phyloP scores from a whole-genome alignment of 1,140 invertebrate species.

The Monochamus saltuarius region DNA sequence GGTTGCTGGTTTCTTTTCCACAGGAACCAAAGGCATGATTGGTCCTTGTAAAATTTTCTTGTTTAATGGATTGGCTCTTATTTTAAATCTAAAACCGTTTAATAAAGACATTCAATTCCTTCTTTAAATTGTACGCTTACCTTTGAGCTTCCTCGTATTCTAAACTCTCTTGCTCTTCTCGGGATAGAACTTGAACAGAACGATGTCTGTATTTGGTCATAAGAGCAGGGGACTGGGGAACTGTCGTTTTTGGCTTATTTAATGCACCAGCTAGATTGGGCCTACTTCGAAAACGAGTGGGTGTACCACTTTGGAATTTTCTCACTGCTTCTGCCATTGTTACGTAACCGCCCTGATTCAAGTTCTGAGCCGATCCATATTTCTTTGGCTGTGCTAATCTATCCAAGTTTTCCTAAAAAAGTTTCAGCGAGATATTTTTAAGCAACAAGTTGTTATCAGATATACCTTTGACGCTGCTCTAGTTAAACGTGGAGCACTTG shows the following conservation, averaged over 20 bases:
- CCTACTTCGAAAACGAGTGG: constrained; percentile 51
- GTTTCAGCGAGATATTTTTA: background rate
- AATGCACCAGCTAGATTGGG: constrained; percentile 20
- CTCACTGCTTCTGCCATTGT: constrained; percentile 53
- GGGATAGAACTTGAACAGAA: constrained; percentile 37
- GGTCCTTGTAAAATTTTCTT: constrained; percentile 42
- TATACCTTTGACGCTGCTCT: too few species aligned
- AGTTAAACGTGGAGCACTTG: too few species aligned
- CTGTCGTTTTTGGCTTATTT: constrained; percentile 44
- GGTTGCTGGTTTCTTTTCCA: constrained; percentile 37
- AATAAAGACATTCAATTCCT: background rate
- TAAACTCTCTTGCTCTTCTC: constrained; percentile 46
- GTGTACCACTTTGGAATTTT: constrained; percentile 53
- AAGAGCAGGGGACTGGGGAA: constrained; percentile 52
- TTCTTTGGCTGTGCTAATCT: constrained; percentile 30
- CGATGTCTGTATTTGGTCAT: constrained; percentile 49
- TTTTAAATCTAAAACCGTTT: constrained; percentile 36
- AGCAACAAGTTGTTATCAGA: background rate
- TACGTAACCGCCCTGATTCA: constrained; percentile 43
- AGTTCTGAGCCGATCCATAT: constrained; percentile 26
- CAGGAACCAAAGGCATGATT: constrained; percentile 21
- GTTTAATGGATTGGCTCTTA: constrained; percentile 45
- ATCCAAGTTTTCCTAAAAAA: constrained; percentile 16
- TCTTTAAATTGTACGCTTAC: constrained; percentile 11
- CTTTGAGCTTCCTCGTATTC: constrained; percentile 50